Evolutionary conservation across 1,140 invertebrate genomes (phyloP).

Genomic region (Drosophila guanche): DNA sequence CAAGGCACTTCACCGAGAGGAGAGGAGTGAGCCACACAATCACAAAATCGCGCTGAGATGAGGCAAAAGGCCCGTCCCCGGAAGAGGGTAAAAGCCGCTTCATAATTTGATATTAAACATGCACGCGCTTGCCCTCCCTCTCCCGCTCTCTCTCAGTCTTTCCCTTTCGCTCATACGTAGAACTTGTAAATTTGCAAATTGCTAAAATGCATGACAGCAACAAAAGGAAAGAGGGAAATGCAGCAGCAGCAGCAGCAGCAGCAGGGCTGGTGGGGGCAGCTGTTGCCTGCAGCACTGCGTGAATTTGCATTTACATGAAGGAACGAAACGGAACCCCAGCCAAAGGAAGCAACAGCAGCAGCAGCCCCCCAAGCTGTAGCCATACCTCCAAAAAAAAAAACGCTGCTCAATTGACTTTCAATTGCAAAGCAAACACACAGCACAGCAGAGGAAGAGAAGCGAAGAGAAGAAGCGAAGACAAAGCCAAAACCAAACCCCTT

Average conservation of each 20-base stretch:
- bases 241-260: conserved; percentile 25
- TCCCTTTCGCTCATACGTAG: conserved; percentile 42
- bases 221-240: conserved; percentile 17
- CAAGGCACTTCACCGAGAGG: conserved; percentile 61
- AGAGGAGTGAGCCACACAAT: neutral
- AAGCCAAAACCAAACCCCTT: conserved; percentile 12
- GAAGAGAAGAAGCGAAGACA: conserved; percentile 1
- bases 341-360: conserved; percentile 17
- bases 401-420: conserved; percentile 46
- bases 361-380: conserved; percentile 7
- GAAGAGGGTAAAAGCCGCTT: conserved; percentile 61
- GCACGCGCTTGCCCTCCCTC: conserved; percentile 36
- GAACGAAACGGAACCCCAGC: conserved; percentile 25
- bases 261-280: neutral
- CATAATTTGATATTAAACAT: conserved; percentile 81
- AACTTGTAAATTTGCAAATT: conserved; percentile 82
- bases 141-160: neutral
- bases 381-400: conserved; percentile 21
- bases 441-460: conserved; percentile 1
- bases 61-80: conserved; percentile 6
- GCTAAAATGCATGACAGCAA: conserved; percentile 72
- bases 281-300: conserved; percentile 31
- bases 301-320: conserved; percentile 52
- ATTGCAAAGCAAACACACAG: conserved; percentile 27
- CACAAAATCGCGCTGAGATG: no score